Evolutionary conservation across 1,140 invertebrate genomes (phyloP), one percentile per base, ranked within the genome.

Genomic region (Calosoma granatense): DNA sequence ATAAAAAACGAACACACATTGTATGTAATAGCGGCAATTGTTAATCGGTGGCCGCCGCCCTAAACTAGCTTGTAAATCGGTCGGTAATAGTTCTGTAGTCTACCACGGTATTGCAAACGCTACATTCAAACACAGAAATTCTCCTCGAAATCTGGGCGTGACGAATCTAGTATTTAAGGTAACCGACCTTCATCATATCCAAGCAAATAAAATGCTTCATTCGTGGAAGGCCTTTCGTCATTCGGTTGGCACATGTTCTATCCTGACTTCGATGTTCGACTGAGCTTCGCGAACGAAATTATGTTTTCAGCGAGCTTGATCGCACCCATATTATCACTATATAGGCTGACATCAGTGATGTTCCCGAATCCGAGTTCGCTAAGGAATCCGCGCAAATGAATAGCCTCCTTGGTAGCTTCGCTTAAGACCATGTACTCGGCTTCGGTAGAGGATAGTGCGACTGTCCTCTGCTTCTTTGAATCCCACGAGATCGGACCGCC

Each of bases 401-500:
- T 20, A 22, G 56, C 58, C 61, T 67, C 63, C 59, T 61, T 66
- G 20, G 56, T 52, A 20, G 61, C 65, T 26, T 66, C 62, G 22
- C 59, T 55, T 14, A 71, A 39, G 6, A 67, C 65, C 39, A 70
- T 63, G 55, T 70, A 71, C 56, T 74, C 71, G 1, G 71, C 65
- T 61, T 73, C 70, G n/a, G 66, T 68, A 17, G 62, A 69, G 17
- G 64, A 70, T 17, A 71, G 53, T 2, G 69, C 60, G 1, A 72
- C 63, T 19, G 57, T 61, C 20, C 56, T 56, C 57, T 74, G 72
- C 43, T 72, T 73, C 43, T 60, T 60, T 15, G 55, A 58, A 43
- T 57, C 47, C 67, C 67, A 72, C 0, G 63, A 62, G 15, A 74
- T 58, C 12, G 60, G 53, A 36, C 54, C 57, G 11, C 64, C 65